A percentile compares a stretch with the other conserved stretches of the same genome.
Evolutionary conservation across 2,797 vertebrate species (phyloP).

Genomic region (Cygnus olor): DNA sequence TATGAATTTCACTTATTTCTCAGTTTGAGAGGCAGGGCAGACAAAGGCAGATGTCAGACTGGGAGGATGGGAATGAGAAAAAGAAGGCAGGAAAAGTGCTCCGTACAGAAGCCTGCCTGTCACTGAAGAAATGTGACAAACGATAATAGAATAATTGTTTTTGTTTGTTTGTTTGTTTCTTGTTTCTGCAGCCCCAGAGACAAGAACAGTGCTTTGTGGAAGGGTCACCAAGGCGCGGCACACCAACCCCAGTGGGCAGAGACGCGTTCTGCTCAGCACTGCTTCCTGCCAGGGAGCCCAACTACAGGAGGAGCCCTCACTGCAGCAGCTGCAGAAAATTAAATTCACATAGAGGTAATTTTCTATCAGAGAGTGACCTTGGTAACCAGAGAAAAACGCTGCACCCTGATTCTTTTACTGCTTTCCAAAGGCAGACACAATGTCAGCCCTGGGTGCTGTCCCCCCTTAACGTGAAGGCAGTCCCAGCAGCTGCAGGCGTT

Average conservation of each 20-base stretch:
- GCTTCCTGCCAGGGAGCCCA: neutral
- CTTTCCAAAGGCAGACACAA: neutral
- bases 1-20: neutral
- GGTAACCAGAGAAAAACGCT: neutral
- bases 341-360: neutral
- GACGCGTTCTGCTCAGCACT: rapidly evolving
- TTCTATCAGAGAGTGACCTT: neutral
- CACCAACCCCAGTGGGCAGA: too few relatives aligned
- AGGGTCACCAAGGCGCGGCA: rapidly evolving
- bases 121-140: neutral
- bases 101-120: neutral
- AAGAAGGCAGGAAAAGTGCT: neutral
- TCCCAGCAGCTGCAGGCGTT: rapidly evolving
- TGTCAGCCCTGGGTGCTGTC: rapidly evolving
- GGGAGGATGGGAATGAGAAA: neutral
- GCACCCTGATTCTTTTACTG: rapidly evolving
- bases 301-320: rapidly evolving
- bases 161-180: neutral
- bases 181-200: neutral
- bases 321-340: neutral
- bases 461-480: rapidly evolving
- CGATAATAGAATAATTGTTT: too few relatives aligned
- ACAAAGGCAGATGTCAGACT: neutral
- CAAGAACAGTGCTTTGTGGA: neutral
- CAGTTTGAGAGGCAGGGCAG: neutral